Conservation (phyloP, 2,888 invertebrate genomes). For the Acrocera orbiculus region DNA sequence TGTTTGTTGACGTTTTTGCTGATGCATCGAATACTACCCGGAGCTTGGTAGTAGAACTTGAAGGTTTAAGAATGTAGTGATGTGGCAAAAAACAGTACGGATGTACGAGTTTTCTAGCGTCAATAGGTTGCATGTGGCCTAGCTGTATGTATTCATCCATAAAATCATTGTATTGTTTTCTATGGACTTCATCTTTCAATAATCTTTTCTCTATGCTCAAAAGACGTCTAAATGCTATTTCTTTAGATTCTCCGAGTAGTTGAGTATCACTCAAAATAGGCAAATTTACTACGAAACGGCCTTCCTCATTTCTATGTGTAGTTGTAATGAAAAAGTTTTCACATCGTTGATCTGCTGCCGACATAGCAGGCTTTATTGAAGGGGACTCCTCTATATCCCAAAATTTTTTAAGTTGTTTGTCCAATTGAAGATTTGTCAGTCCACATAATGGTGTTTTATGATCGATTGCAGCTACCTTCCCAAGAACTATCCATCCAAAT, state of each 20-base stretch:
- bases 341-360: conserved; percentile 1
- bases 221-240: background rate
- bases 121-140: background rate
- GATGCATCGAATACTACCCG: too few species aligned
- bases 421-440: too few species aligned
- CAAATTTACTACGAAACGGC: background rate
- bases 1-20: background rate
- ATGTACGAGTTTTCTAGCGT: background rate
- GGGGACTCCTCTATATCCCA: too few species aligned
- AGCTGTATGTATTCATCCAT: background rate
- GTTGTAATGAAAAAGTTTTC: background rate
- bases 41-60: background rate
- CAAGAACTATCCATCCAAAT: too few species aligned
- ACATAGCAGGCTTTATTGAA: too few species aligned
- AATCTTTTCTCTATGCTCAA: background rate
- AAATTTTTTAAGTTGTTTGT: too few species aligned
- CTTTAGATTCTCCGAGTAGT: background rate
- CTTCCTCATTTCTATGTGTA: background rate
- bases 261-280: background rate
- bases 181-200: background rate
- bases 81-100: background rate
- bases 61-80: background rate
- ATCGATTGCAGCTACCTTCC: too few species aligned
- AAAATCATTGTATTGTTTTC: background rate
- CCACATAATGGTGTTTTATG: too few species aligned